Percentiles rank a stretch among this genome's conserved stretches.
Evolutionary conservation across 2,888 invertebrate species (phyloP).

Genomic region (Amblyjoppa proteus): DNA sequence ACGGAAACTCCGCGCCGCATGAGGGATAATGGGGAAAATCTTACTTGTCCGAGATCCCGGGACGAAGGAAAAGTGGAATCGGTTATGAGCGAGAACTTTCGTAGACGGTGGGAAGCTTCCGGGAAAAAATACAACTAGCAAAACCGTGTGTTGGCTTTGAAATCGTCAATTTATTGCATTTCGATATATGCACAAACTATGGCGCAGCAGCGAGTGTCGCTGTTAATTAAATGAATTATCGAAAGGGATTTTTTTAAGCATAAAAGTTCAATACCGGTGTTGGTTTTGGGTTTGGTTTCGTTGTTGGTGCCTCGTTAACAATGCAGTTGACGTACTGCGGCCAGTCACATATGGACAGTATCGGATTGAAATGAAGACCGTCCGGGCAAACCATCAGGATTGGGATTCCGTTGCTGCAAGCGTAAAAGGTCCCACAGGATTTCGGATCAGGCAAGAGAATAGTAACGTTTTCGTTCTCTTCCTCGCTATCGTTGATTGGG

Average conservation of each 20-base stretch:
- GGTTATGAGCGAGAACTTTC: neutral
- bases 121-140: too few relatives aligned
- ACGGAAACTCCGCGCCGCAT: slow-evolving; percentile 13
- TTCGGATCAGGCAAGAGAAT: slow-evolving; percentile 73
- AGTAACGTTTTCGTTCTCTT: slow-evolving; percentile 67
- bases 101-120: neutral
- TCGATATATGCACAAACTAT: neutral
- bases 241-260: neutral
- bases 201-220: neutral
- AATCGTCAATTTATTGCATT: neutral
- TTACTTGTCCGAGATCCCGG: slow-evolving; percentile 41
- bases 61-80: slow-evolving; percentile 7
- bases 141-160: neutral
- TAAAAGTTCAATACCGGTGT: neutral
- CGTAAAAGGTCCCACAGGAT: slow-evolving; percentile 75
- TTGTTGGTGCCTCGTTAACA: too few relatives aligned
- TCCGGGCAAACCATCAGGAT: slow-evolving; percentile 73
- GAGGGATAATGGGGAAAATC: slow-evolving; percentile 51
- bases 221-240: neutral
- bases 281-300: neutral
- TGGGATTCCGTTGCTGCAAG: slow-evolving; percentile 72
- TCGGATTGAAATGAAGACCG: slow-evolving; percentile 75
- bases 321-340: slow-evolving; percentile 74
- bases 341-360: slow-evolving; percentile 76
- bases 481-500: slow-evolving; percentile 50